phyloP scores from a whole-genome alignment of 2,113 vertebrate genomes.

The Carlito syrichta region DNA sequence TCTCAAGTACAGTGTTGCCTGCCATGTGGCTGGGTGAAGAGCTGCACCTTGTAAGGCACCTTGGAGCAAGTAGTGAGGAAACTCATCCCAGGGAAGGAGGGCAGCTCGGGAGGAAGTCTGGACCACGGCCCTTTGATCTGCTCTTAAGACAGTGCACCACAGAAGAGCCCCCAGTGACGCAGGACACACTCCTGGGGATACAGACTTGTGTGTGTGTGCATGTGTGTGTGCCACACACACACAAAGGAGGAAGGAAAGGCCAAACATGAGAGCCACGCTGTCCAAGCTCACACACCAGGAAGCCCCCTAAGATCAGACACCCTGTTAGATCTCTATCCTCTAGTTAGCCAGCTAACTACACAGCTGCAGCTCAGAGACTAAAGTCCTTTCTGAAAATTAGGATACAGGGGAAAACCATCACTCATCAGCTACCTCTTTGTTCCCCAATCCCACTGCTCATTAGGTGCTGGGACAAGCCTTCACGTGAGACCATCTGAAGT shows the following conservation, averaged over 20 bases:
- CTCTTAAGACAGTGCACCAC: background rate
- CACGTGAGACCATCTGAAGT: constrained; percentile 50
- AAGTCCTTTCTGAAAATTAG: constrained; percentile 60
- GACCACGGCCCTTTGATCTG: background rate
- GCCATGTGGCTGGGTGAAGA: background rate
- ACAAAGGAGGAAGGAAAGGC: background rate
- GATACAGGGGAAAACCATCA: background rate
- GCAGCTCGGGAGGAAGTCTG: background rate
- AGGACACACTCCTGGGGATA: background rate
- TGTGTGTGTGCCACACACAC: background rate
- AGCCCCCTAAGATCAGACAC: background rate
- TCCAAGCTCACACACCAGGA: background rate
- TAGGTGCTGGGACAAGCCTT: background rate
- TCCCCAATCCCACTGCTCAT: background rate
- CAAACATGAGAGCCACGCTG: background rate
- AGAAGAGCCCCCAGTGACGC: background rate
- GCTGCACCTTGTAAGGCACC: constrained; percentile 59
- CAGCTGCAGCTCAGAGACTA: constrained; percentile 39
- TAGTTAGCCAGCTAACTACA: background rate
- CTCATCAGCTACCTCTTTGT: background rate
- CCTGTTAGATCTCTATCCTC: background rate
- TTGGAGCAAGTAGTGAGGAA: constrained; percentile 26
- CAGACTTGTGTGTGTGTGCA: background rate
- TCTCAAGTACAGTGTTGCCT: background rate
- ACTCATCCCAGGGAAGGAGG: background rate